Percentiles rank a stretch among this genome's conserved stretches.
These are phyloP conservation scores for Aplochiton taeniatus DNA, from an alignment of 2,797 vertebrate species.

Conservation along the genomic window DNA sequence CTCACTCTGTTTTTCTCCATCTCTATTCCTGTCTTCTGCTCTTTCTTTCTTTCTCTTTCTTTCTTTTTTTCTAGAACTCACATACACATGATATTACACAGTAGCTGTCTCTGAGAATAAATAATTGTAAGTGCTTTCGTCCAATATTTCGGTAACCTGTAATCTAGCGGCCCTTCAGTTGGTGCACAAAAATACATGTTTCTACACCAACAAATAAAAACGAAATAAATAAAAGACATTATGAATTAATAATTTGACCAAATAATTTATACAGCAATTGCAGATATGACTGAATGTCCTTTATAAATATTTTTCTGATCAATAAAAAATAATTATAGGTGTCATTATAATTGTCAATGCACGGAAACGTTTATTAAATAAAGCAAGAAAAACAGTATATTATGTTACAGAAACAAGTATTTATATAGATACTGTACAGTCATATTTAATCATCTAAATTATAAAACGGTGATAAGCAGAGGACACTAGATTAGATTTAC, in stretches of 20 bases:
- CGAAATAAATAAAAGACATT: background rate
- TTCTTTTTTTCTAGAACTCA: no score
- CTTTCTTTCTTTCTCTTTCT: no score
- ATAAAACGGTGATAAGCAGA: slow-evolving; percentile 34
- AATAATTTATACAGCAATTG: slow-evolving; percentile 49
- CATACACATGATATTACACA: no score
- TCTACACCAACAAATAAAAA: slow-evolving; percentile 7
- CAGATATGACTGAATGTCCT: slow-evolving; percentile 59
- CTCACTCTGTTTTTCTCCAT: no score
- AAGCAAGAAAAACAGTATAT: slow-evolving; percentile 51
- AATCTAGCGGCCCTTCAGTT: no score
- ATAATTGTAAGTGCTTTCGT: no score
- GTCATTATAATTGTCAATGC: slow-evolving; percentile 58
- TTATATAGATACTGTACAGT: background rate
- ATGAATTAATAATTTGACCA: background rate
- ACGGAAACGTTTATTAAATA: slow-evolving; percentile 47
- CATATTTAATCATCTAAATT: slow-evolving; percentile 14
- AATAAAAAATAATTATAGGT: slow-evolving; percentile 65
- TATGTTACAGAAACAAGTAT: background rate
- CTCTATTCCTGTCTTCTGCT: no score
- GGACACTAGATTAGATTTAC: slow-evolving; percentile 46
- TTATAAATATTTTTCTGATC: slow-evolving; percentile 70
- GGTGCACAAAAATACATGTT: no score
- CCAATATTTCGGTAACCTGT: no score
- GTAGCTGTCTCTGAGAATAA: no score